Base-by-base conservation (phyloP, 2,888 invertebrate genomes). In the Drosophila histrio region DNA sequence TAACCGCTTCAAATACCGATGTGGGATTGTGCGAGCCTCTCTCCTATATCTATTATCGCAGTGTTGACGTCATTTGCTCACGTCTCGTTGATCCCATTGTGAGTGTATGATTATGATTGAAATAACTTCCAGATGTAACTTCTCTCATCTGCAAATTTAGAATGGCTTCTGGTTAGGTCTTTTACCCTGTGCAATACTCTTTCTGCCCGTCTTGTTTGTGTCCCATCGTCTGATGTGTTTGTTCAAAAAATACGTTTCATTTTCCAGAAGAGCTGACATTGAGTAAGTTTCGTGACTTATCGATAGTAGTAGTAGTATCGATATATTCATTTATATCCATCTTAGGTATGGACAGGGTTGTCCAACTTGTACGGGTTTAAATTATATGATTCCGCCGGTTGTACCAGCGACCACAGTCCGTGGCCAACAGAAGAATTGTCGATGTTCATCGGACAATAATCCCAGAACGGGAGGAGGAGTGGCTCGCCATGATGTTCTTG, bases 91-190 rank as follows among this genome's bases (percentile, higher is more conserved):
- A 79, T 58, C 79, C 79, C 13, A 59, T 79, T 43, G 79, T 79
- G 11, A 64, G 77, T 52, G 5, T 1, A 44, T 8, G 5, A 11
- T 6, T 6, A 21, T n/a, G 4, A 3, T 17, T n/a, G n/a, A 5
- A 7, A 22, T n/a, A 32, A 11, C 24, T 21, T 24, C 15, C 0
- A 24, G 1, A 32, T 9, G 32, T 22, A 26, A 24, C 26, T 17
- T 1, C 5, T 17, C 4, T 6, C 11, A 0, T 0, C 19, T 11
- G 3, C 17, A 3, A 21, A 44, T 59, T 34, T 92, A 97, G 97
- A 97, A 97, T 93, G 97, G 97, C 43, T 97, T 96, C 92, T 98
- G 98, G 98, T 94, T 96, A 87, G 96, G 97, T 63, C 93, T 97
- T 70, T 94, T 96, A 71, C 96, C 96, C 95, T 95, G 96, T 90